Evolutionary conservation across 1,140 invertebrate species (phyloP), one percentile per base, ranked within the genome.

Genomic region (Calephelis virginiensis): DNA sequence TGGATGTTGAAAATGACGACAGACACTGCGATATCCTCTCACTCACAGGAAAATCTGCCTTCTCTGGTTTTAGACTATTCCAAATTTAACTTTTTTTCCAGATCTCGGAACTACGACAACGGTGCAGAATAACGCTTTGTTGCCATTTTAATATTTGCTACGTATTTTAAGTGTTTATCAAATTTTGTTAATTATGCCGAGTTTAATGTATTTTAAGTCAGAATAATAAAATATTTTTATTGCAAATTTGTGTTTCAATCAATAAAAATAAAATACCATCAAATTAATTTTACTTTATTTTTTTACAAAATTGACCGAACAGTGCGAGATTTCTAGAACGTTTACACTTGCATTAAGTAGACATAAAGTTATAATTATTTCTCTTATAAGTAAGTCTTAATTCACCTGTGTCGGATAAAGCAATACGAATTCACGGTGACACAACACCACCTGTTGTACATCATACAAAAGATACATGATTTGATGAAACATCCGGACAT

Each of bases 281-380:
- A 91, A 91, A 87, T 91, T 85, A 91, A 89, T 86, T 89, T 89
- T 86, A 89, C 81, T 89, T 91, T 86, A 87, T 89, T 87, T 90
- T 89, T 89, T 88, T 87, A 89, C 83, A 91, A 91, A 91, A 90
- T 91, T 89, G 89, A 91, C 89, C 87, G 87, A 91, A 91, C 89
- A 91, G 89, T 90, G 87, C 87, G 89, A 91, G 86, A 91, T 91
- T 91, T 91, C 86, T 91, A 91, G 86, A 87, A 91, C 86, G 89
- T 91, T 90, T 89, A 89, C 86, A 89, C 85, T 91, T 91, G 89
- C 85, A 87, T 91, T 91, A 91, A 91, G 89, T 91, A 91, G 89
- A 91, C 86, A 89, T 89, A 91, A 86, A 89, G 81, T 85, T 90
- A 88, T 86, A 82, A 88, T 89, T 85, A 90, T 86, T 85, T 75